These are phyloP conservation scores for Elephas maximus DNA, from an alignment of 2,113 vertebrate genomes.

Conservation along the genomic window DNA sequence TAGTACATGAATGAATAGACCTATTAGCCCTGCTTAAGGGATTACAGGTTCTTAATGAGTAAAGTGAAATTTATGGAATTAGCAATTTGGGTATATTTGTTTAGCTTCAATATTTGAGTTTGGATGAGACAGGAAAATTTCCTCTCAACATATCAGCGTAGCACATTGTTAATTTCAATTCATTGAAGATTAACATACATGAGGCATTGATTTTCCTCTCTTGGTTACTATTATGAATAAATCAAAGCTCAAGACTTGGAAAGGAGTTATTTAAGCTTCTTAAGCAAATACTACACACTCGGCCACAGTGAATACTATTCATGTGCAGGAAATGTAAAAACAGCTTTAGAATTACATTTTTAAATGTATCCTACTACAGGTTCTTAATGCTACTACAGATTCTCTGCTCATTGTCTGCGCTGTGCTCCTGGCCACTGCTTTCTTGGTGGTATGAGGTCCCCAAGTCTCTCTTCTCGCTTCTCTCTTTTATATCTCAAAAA, in stretches of 20 bases:
- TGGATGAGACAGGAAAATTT: neutral
- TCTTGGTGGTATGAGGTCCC: no score
- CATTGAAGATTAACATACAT: neutral
- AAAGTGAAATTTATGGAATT: neutral
- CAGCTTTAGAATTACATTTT: neutral
- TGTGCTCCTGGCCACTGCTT: no score
- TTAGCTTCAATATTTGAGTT: neutral
- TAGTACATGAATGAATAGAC: neutral
- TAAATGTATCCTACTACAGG: neutral
- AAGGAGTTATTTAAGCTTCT: neutral
- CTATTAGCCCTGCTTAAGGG: neutral
- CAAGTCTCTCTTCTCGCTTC: no score
- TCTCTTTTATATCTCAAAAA: no score
- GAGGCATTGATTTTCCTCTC: neutral
- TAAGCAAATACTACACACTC: slow-evolving; percentile 17
- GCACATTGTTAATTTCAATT: neutral
- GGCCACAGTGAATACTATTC: neutral
- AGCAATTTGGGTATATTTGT: neutral
- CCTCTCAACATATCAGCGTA: neutral
- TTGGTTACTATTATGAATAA: slow-evolving; percentile 3
- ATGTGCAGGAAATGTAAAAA: neutral
- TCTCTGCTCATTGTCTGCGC: no score
- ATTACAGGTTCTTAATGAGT: neutral
- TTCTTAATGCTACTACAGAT: neutral
- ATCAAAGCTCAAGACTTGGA: neutral